Evolutionary conservation across 2,797 vertebrate genomes (phyloP), one percentile per base, ranked within the genome.

Genomic region (Mastacembelus armatus): DNA sequence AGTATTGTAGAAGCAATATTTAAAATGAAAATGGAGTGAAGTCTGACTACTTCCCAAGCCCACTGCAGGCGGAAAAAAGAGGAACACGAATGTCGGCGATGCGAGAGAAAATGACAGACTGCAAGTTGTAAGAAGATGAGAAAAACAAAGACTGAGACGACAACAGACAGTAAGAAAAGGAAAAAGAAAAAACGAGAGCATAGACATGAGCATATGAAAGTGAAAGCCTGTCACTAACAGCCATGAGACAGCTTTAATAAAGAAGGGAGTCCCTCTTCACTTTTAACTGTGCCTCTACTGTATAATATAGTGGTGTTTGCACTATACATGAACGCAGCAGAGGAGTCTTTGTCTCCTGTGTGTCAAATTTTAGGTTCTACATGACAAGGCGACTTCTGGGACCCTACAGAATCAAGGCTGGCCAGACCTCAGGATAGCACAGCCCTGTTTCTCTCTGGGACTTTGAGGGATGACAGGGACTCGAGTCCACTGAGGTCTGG

Each of bases 201-300:
- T 18, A 54, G 35, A 55, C 48, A 61, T 49, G 48, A 66, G 43
- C 27, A 66, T 19, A 67, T 69, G 16, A 71, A 69, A 56, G 40
- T 33, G 27, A 74, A 78, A 66, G 59, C 54, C 43, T 67, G 38
- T 64, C 26, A 68, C 74, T 87, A 89, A 92, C 78, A 88, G 77
- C 71, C 69, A 74, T 85, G 73, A 79, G 61, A 83, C 75, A 64
- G 66, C 72, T 69, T 49, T 87, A 87, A 91, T 90, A 85, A 82
- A 74, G 68, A 71, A 54, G 83, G 84, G 84, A 88, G 72, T 89
- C 85, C 83, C 84, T 52, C 8, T 66, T 76, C 74, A 32, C 87
- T 87, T 90, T 88, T 70, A 85, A 88, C 80, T 80, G 27, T 14
- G 18, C 66, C 44, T 43, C 22, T 70, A 64, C 59, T 78, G 66